These are phyloP conservation scores for Octonoba sinensis DNA, from an alignment of 2,888 invertebrate genomes.

Conservation along the genomic window DNA sequence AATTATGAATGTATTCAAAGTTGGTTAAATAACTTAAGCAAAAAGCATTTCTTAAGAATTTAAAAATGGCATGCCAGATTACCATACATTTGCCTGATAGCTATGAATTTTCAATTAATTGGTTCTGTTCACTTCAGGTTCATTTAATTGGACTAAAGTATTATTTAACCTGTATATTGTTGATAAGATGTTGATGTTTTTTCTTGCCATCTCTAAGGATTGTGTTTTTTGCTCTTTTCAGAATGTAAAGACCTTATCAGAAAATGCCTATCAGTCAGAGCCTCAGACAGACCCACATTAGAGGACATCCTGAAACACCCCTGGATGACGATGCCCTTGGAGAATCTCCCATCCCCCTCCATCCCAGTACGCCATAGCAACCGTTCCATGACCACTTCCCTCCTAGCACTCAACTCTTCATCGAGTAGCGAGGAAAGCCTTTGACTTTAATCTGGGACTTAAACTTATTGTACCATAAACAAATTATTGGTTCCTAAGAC, in stretches of 20 bases:
- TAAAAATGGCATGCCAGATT: no score
- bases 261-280: conserved; percentile 73
- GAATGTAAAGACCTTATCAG: conserved; percentile 75
- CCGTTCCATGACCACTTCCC: neutral
- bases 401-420: conserved; percentile 15
- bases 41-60: no score
- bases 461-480: conserved; percentile 20
- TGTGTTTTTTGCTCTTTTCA: conserved; percentile 65
- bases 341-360: conserved; percentile 63
- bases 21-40: no score
- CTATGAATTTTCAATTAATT: no score
- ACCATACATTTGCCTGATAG: no score
- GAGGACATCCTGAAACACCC: conserved; percentile 74
- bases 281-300: conserved; percentile 73
- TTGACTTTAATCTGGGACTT: conserved; percentile 28
- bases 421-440: conserved; percentile 44
- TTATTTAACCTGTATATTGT: no score
- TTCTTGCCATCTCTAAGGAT: no score
- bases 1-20: no score
- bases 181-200: no score
- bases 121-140: no score
- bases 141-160: no score
- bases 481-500: conserved; percentile 28
- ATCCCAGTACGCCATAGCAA: conserved; percentile 54
- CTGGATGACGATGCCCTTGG: conserved; percentile 72